These are phyloP conservation scores for Porites cylindrica DNA, from an alignment of 92 coral and sea anemone genomes.

Conservation along the genomic window DNA sequence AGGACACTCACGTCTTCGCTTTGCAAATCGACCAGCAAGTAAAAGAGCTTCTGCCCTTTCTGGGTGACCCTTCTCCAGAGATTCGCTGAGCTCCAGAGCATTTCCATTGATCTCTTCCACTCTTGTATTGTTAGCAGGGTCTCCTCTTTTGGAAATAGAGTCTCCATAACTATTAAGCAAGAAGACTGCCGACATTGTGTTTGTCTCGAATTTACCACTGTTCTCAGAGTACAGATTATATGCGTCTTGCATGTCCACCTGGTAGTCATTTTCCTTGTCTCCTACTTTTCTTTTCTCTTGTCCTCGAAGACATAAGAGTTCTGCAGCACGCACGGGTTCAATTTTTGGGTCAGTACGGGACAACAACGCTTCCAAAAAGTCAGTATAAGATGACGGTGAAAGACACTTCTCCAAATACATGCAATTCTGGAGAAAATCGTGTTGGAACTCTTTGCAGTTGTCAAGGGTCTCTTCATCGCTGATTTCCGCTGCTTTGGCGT, in stretches of 20 bases:
- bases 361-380: background rate
- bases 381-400: background rate
- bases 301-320: conserved; percentile 25
- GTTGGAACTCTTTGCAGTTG: background rate
- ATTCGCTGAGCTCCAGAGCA: background rate
- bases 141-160: background rate
- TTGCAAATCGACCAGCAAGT: background rate
- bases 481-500: background rate
- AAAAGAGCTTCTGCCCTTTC: conserved; percentile 27
- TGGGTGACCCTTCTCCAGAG: background rate
- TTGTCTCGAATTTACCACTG: conserved; percentile 3
- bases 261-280: conserved; percentile 16
- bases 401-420: conserved; percentile 19
- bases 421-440: conserved; percentile 10
- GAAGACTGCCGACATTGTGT: background rate
- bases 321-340: conserved; percentile 9
- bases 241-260: conserved; percentile 5
- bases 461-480: background rate
- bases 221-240: background rate
- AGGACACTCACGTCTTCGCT: background rate
- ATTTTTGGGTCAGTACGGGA: background rate
- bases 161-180: conserved; percentile 21
- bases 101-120: background rate
- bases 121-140: background rate
- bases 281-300: conserved; percentile 23